Evolutionary conservation across 2,888 invertebrate species (phyloP), one percentile per base, ranked within the genome.

Genomic region (Diplolepis rosae): DNA sequence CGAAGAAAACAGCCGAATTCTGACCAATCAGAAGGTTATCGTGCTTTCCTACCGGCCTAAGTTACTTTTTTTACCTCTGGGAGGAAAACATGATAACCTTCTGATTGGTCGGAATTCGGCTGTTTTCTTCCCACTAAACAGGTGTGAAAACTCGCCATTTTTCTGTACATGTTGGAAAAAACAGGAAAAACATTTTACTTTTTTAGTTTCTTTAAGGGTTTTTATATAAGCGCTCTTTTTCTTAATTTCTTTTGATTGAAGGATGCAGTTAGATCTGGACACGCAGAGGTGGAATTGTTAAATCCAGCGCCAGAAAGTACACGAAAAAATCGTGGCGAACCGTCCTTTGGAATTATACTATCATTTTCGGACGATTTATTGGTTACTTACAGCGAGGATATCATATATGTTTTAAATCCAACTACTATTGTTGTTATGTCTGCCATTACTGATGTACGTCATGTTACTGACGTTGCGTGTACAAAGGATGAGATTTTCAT

Each of bases 401-500:
- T 92, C 65, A 90, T 97, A 32, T 94, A 94, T 82, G 91, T 97
- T 65, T 89, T 97, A 48, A 94, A 96, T 90, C 93, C 96, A 24
- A 89, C 92, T 48, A 91, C 83, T 6, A 84, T 87, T 68, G 81
- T 83, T 9, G 86, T 88, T 77, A 85, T 84, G 13, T 85, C 88
- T 11, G 79, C 85, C 7, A 77, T 88, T 27, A 83, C 84, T 24
- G 85, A 88, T 73, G 78, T 88, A 13, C 78, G 88, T 48, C 84
- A 80, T 11, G 82, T 89, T 24, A 87, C 85, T 15, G 85, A 89
- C 32, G 92, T 93, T 66, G 91, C 92, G 0, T 93, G 93, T 78
- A 90, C 91, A 80, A 92, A 92, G 84, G 93, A 93, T 78, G 95
- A 95, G 90, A 94, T 97, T 79, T 96, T 96, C 89, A 90, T 97